Evolutionary conservation across 1,140 invertebrate genomes (phyloP), one percentile per base, ranked within the genome.

Genomic region (Megathymus violae): DNA sequence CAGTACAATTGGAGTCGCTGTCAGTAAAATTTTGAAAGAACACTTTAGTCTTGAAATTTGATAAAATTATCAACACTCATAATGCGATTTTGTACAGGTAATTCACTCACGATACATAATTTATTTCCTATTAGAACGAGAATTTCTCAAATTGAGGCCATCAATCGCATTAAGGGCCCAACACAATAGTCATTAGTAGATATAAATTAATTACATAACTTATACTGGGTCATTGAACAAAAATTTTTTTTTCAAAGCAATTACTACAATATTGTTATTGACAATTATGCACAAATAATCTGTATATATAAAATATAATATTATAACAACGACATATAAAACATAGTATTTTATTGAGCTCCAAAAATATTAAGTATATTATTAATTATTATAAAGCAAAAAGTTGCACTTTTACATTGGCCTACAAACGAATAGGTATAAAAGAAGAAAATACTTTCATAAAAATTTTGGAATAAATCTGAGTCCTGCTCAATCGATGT

Each of bases 121-220:
- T n/a, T 36, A 36, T 36, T 36, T 36, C 10, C 34, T 36, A 36
- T 36, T n/a, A 36, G 11, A 36, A 36, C 34, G n/a, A 36, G n/a
- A 36, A 36, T 4, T 36, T 10, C n/a, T 36, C 34, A 36, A 36
- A 36, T 36, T 36, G 11, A 36, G 34, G 34, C 19, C 19, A 5
- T 36, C 34, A 11, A 36, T 11, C 34, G n/a, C 34, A 11, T 36
- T 36, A 36, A 36, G 10, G n/a, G 7, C 27, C 7, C 27, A 31
- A 11, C 11, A 7, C n/a, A n/a, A 36, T n/a, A 36, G 34, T 36
- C 34, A 36, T 36, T 36, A 36, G 34, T 11, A 36, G n/a, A 36
- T 11, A 11, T 36, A 31, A 22, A 31, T 5, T 31, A 31, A 31
- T 31, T 9, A 9, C 3, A 31, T 6, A 31, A 31, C 4, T 31